phyloP scores from a whole-genome alignment of 1,140 invertebrate genomes.

The Anastatus disparis region DNA sequence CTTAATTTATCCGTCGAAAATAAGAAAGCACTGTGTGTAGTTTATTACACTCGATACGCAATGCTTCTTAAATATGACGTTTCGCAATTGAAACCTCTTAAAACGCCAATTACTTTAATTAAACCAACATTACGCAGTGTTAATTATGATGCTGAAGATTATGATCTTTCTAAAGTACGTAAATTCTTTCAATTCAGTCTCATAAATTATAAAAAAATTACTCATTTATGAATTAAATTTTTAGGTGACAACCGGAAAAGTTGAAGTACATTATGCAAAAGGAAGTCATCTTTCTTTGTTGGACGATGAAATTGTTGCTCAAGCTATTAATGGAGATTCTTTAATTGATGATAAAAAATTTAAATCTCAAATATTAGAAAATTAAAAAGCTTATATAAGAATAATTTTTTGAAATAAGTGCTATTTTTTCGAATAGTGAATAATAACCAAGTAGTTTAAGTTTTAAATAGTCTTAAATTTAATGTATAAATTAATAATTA shows the following conservation, averaged over 20 bases:
- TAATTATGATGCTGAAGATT: slow-evolving; percentile 70
- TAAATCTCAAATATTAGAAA: too few relatives aligned
- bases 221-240: slow-evolving; percentile 24
- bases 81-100: slow-evolving; percentile 55
- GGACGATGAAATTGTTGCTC: slow-evolving; percentile 71
- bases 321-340: slow-evolving; percentile 72
- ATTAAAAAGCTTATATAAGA: too few relatives aligned
- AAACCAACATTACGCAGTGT: slow-evolving; percentile 70
- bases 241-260: slow-evolving; percentile 53
- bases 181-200: not conserved
- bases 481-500: too few relatives aligned
- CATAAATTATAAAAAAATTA: not conserved
- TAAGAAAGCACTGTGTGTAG: slow-evolving; percentile 61
- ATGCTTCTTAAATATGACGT: slow-evolving; percentile 67
- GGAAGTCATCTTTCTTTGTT: slow-evolving; percentile 81
- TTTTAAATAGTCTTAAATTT: too few relatives aligned
- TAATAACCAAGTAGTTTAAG: too few relatives aligned
- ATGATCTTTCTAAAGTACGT: slow-evolving; percentile 68
- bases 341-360: too few relatives aligned
- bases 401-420: too few relatives aligned
- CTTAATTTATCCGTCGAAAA: slow-evolving; percentile 54
- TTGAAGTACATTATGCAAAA: slow-evolving; percentile 51
- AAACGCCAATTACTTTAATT: slow-evolving; percentile 73
- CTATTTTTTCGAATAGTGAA: too few relatives aligned
- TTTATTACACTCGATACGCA: slow-evolving; percentile 70